These are phyloP conservation scores for Coregonus ussuriensis DNA, from an alignment of 2,797 vertebrate species.

Conservation along the genomic window DNA sequence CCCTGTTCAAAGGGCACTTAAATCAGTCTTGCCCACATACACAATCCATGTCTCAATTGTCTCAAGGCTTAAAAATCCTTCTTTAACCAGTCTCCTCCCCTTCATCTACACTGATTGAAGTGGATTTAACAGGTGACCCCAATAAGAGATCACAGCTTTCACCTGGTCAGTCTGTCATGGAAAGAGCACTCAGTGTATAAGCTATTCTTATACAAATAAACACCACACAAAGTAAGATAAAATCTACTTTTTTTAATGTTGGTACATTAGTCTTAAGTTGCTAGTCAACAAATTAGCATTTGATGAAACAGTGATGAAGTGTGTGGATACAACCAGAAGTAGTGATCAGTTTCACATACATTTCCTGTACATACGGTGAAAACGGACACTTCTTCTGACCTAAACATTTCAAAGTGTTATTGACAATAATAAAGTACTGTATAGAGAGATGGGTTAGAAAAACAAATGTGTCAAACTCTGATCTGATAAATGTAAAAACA, in stretches of 20 bases:
- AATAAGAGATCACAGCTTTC: too few species aligned
- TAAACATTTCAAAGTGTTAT: conserved; percentile 11
- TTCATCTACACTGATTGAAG: too few species aligned
- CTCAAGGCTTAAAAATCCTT: too few species aligned
- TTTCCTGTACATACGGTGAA: conserved; percentile 33
- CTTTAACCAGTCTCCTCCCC: too few species aligned
- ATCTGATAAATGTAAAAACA: conserved; percentile 45
- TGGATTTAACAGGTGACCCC: too few species aligned
- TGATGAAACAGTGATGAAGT: conserved; percentile 37
- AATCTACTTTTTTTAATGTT: conserved; percentile 56
- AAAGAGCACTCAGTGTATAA: background rate
- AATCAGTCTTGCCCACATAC: too few species aligned
- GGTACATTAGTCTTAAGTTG: conserved; percentile 49
- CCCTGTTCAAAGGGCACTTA: too few species aligned
- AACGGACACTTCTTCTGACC: conserved; percentile 12
- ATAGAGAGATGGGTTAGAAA: conserved; percentile 28
- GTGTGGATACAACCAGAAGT: conserved; percentile 36
- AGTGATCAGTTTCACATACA: conserved; percentile 28
- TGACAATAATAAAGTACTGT: conserved; percentile 16
- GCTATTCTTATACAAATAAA: conserved; percentile 31
- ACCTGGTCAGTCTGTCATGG: too few species aligned
- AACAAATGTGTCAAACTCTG: conserved; percentile 15
- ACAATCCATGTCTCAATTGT: too few species aligned
- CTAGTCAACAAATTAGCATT: conserved; percentile 50
- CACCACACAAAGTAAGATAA: conserved; percentile 56